phyloP scores from a whole-genome alignment of 2,888 invertebrate genomes.

The Drosophila eohydei region DNA sequence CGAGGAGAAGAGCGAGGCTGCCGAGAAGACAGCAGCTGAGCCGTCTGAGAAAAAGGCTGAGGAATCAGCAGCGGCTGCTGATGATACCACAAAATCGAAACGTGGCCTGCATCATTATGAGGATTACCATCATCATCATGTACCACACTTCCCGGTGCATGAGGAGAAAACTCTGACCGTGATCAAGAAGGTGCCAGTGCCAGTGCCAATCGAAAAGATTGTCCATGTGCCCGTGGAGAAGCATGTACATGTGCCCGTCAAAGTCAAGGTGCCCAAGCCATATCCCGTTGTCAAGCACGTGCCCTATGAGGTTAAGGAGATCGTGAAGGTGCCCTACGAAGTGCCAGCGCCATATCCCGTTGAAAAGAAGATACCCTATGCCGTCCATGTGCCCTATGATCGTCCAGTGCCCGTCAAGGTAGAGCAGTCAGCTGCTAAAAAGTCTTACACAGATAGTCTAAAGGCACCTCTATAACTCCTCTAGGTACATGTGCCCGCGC shows the following conservation, averaged over 20 bases:
- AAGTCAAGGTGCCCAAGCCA: slow-evolving; percentile 89
- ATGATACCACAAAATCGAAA: slow-evolving; percentile 90
- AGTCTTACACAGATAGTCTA: neutral
- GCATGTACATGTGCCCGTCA: slow-evolving; percentile 87
- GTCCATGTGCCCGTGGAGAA: slow-evolving; percentile 88
- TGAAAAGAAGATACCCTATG: slow-evolving; percentile 91
- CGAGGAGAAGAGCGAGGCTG: slow-evolving; percentile 86
- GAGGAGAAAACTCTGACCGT: slow-evolving; percentile 89
- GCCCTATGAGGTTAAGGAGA: slow-evolving; percentile 91
- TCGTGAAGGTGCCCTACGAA: slow-evolving; percentile 91
- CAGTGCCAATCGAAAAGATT: slow-evolving; percentile 89
- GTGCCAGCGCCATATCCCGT: slow-evolving; percentile 92
- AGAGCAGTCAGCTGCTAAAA: neutral
- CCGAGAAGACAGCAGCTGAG: slow-evolving; percentile 85
- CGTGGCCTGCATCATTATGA: slow-evolving; percentile 88
- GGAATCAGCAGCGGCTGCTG: slow-evolving; percentile 85
- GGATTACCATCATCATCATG: slow-evolving; percentile 83
- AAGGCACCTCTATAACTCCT: neutral
- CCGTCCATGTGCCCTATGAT: slow-evolving; percentile 90
- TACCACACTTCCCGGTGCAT: slow-evolving; percentile 82
- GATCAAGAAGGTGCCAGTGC: slow-evolving; percentile 90
- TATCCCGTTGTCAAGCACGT: slow-evolving; percentile 90
- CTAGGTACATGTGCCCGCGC: slow-evolving; percentile 86
- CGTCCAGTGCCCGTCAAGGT: slow-evolving; percentile 91
- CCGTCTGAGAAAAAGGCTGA: slow-evolving; percentile 74